Evolutionary conservation across 2,888 invertebrate species (phyloP).

Genomic region (Tanypteryx hageni): DNA sequence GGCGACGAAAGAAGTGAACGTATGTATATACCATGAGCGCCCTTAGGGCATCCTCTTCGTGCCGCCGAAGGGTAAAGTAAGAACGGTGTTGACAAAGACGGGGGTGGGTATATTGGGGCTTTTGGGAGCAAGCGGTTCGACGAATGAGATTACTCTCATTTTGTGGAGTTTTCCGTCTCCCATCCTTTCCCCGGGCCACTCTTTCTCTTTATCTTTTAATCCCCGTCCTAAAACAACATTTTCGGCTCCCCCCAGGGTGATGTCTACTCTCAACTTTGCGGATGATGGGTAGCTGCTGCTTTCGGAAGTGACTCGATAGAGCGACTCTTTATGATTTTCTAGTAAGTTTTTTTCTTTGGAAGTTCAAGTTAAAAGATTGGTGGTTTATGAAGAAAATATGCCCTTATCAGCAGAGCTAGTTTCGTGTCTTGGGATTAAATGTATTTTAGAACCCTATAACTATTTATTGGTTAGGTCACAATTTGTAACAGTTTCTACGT

Average conservation of each 20-base stretch:
- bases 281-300: too few relatives aligned
- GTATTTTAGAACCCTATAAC: too few relatives aligned
- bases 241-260: not conserved
- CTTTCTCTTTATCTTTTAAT: not conserved
- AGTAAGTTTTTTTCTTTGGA: too few relatives aligned
- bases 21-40: not conserved
- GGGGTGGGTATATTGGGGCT: not conserved
- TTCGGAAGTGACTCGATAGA: too few relatives aligned
- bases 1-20: slow-evolving; percentile 45
- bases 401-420: too few relatives aligned
- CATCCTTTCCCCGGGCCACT: not conserved
- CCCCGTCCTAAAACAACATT: not conserved
- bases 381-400: too few relatives aligned
- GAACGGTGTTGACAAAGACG: not conserved
- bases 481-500: too few relatives aligned
- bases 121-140: not conserved
- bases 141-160: not conserved
- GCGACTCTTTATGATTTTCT: too few relatives aligned
- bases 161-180: not conserved
- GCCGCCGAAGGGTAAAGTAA: not conserved
- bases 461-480: too few relatives aligned
- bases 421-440: too few relatives aligned
- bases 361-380: too few relatives aligned
- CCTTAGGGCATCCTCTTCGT: not conserved
- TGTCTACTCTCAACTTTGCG: not conserved